These are phyloP conservation scores for Amitus sp. DNA, from an alignment of 2,888 invertebrate species.

Conservation along the genomic window DNA sequence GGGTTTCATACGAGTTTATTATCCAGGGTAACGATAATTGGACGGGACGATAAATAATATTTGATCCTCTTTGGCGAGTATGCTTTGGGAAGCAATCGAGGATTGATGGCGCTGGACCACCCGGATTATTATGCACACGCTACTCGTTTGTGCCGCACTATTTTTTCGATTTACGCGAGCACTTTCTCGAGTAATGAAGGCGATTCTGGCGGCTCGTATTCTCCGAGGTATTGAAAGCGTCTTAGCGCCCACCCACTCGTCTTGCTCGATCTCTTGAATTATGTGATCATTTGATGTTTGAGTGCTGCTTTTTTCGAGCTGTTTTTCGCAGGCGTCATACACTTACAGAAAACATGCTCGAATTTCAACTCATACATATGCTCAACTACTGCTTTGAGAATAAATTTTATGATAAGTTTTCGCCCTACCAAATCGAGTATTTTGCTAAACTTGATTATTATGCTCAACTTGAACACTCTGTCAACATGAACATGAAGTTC, in stretches of 20 bases:
- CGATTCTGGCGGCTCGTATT: constrained; percentile 34
- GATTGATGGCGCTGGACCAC: constrained; percentile 46
- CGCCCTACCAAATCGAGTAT: no score
- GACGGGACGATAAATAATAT: constrained; percentile 7
- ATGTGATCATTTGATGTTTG: no score
- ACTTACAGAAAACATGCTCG: no score
- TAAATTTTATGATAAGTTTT: no score
- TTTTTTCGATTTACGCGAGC: constrained; percentile 31
- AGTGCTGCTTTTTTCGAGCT: no score
- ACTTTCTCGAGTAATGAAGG: constrained; percentile 49
- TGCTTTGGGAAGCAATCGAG: constrained; percentile 39
- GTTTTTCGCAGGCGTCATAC: no score
- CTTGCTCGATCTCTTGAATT: no score
- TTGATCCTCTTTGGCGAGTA: constrained; percentile 20
- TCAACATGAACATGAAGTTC: no score
- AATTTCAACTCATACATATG: no score
- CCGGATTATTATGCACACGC: constrained; percentile 26
- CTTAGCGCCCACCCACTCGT: constrained; percentile 9
- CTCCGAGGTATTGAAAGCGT: constrained; percentile 3
- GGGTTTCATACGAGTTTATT: background rate
- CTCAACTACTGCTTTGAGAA: no score
- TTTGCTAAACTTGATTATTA: no score
- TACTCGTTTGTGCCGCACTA: constrained; percentile 21
- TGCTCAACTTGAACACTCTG: no score
- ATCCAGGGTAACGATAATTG: background rate